Conservation (phyloP, 2,797 vertebrate species). For the Champsocephalus esox region DNA sequence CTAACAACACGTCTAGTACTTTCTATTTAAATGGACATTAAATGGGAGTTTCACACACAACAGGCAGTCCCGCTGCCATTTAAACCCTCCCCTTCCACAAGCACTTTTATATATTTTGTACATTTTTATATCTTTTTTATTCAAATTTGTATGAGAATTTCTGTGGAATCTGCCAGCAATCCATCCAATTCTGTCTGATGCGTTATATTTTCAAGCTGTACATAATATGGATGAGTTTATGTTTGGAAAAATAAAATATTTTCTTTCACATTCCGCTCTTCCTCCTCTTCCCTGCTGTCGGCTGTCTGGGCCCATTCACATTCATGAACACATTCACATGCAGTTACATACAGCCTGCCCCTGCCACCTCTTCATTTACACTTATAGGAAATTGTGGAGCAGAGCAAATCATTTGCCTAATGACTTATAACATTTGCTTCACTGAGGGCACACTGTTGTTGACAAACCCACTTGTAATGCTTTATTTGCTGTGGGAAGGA, state of each 20-base stretch:
- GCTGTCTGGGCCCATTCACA: conserved; percentile 57
- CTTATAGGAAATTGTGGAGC: conserved; percentile 56
- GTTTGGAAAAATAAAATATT: conserved; percentile 82
- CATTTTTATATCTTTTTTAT: conserved; percentile 57
- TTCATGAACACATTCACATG: conserved; percentile 63
- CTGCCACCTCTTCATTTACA: conserved; percentile 55
- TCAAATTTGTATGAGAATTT: conserved; percentile 51
- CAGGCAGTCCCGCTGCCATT: conserved; percentile 18
- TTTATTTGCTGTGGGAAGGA: conserved; percentile 69
- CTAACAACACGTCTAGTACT: conserved; percentile 75
- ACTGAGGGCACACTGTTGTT: conserved; percentile 19
- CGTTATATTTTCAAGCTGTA: conserved; percentile 77
- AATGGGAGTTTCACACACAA: conserved; percentile 41
- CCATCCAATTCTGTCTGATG: conserved; percentile 48
- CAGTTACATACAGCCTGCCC: conserved; percentile 44
- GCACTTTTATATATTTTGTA: conserved; percentile 85
- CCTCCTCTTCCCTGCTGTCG: conserved; percentile 7
- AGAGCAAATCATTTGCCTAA: conserved; percentile 68
- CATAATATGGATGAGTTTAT: conserved; percentile 78
- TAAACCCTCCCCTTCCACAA: conserved; percentile 57
- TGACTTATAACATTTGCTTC: conserved; percentile 61
- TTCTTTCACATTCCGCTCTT: conserved; percentile 56
- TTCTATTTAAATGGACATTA: conserved; percentile 74
- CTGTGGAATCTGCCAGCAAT: conserved; percentile 8
- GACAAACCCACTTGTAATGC: conserved; percentile 52